Evolutionary conservation across 2,113 vertebrate genomes (phyloP).

Genomic region (Phalacrocorax carbo): DNA sequence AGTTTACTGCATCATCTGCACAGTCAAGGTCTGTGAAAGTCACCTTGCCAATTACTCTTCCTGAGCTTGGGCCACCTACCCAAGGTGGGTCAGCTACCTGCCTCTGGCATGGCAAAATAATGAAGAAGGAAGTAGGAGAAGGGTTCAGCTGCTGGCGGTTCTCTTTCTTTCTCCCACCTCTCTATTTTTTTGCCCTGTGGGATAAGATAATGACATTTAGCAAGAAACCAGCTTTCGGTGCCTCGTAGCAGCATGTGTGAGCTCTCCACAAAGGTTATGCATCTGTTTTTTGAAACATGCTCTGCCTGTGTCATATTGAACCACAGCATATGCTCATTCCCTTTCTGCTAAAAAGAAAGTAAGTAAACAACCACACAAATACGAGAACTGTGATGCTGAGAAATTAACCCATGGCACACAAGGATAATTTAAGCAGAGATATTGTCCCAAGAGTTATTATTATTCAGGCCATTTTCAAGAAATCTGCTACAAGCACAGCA

Average conservation of each 20-base stretch:
- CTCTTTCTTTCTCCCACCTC: not conserved
- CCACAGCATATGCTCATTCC: not conserved
- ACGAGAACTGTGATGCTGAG: not conserved
- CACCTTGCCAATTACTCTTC: not conserved
- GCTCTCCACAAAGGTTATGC: not conserved
- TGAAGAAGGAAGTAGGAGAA: not conserved
- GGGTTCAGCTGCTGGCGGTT: not conserved
- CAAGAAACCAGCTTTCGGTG: not conserved
- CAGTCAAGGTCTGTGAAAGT: not conserved
- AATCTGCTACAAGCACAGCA: not conserved
- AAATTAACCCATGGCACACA: not conserved
- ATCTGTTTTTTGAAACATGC: not conserved
- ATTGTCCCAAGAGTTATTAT: not conserved
- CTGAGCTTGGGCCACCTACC: not conserved
- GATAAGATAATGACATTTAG: not conserved
- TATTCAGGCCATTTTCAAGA: conserved; percentile 8
- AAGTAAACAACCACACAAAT: not conserved
- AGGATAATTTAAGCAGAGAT: not conserved
- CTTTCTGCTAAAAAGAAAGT: not conserved
- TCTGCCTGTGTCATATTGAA: not conserved
- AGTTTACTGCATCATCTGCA: not conserved
- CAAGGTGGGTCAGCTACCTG: not conserved
- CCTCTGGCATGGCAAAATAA: not conserved
- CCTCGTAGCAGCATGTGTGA: not conserved
- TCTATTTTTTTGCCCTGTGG: not conserved